Conservation (phyloP, 2,888 invertebrate species). For the Drosophila histrio region DNA sequence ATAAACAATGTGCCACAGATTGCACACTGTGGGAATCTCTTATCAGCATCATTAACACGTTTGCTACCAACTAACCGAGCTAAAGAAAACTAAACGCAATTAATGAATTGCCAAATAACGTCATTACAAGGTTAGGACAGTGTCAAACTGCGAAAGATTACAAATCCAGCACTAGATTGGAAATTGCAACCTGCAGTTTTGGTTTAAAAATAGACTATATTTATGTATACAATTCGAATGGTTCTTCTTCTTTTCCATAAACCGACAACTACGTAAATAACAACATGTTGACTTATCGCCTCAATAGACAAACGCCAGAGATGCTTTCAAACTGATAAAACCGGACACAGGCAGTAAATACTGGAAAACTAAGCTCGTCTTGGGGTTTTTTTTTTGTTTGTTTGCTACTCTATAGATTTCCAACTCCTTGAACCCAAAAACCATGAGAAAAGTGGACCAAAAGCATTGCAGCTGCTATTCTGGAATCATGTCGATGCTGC, state of each 20-base stretch:
- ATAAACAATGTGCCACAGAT: conserved; percentile 52
- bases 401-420: neutral
- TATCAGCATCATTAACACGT: conserved; percentile 39
- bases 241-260: conserved; percentile 21
- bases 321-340: conserved; percentile 61
- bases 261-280: conserved; percentile 24
- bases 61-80: neutral
- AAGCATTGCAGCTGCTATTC: conserved; percentile 2
- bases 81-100: conserved; percentile 16
- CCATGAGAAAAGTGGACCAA: neutral
- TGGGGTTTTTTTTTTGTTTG: neutral
- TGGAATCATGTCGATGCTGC: conserved; percentile 14
- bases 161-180: neutral
- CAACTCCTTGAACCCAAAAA: conserved; percentile 8
- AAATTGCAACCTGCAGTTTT: conserved; percentile 21
- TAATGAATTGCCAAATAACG: conserved; percentile 45
- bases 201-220: conserved; percentile 34
- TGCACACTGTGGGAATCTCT: conserved; percentile 36
- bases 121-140: conserved; percentile 66
- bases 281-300: conserved; percentile 56
- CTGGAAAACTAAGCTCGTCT: conserved; percentile 49
- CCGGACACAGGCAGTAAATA: conserved; percentile 53
- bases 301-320: conserved; percentile 34
- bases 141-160: conserved; percentile 6
- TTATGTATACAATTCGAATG: conserved; percentile 38